phyloP scores from a whole-genome alignment of 2,113 vertebrate genomes.

The Dendrocopos noguchii region DNA sequence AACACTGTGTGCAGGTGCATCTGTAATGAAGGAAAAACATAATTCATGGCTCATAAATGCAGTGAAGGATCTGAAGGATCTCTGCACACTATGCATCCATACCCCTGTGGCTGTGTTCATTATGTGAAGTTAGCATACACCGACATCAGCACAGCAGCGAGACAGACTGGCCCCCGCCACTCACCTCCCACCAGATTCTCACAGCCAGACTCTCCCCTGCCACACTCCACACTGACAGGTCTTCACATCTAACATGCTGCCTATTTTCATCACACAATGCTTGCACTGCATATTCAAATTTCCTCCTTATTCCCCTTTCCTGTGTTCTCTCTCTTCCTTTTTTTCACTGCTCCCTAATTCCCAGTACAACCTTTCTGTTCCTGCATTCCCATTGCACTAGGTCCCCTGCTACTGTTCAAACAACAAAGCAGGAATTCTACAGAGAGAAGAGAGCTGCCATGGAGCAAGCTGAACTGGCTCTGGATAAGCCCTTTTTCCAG shows the following conservation, averaged over 20 bases:
- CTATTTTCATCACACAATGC: no score
- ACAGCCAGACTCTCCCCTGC: rapidly evolving
- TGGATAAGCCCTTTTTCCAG: not conserved
- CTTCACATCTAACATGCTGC: not conserved
- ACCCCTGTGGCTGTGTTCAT: not conserved
- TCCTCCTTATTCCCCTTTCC: not conserved
- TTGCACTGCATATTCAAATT: not conserved
- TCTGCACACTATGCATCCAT: not conserved
- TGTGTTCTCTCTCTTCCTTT: not conserved
- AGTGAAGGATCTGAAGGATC: not conserved
- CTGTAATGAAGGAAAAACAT: not conserved
- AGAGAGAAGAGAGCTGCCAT: no score
- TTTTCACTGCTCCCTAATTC: not conserved
- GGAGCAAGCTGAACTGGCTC: not conserved
- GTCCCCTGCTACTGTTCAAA: not conserved
- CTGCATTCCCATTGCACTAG: not conserved
- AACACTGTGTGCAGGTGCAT: not conserved
- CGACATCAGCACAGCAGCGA: not conserved
- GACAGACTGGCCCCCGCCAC: rapidly evolving
- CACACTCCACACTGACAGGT: not conserved
- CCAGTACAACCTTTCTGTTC: not conserved
- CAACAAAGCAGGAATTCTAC: rapidly evolving
- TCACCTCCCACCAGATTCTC: not conserved
- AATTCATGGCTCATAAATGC: not conserved
- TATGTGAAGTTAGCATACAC: not conserved